Base-by-base conservation (phyloP, 2,797 vertebrate species). In the Vespertilio murinus region DNA sequence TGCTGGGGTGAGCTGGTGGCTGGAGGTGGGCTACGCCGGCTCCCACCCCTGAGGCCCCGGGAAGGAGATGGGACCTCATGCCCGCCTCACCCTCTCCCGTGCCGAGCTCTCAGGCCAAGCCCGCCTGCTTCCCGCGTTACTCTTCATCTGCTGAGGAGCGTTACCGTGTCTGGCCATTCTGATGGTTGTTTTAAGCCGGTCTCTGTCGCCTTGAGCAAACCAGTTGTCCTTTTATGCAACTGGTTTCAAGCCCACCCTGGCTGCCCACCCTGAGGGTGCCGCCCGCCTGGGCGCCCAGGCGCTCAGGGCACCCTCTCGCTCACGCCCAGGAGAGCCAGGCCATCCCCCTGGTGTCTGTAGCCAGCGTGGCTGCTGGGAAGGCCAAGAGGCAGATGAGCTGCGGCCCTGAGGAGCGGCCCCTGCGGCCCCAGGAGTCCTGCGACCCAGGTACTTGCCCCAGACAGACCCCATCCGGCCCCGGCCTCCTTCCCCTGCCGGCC, bases 241-340 rank as follows among this genome's bases (percentile, higher is more conserved):
- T 9, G 30, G 18, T n/a, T 14, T 47, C 11, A 10, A 8, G 40
- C 8, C 0, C 13, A 1, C 18, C 16, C 2, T 2, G 7, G 49
- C 10, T 18, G 2, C 38, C 49, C 16, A 3, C 35, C 1, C 38
- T 6, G 25, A 28, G 25, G 56, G 56, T 5, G 54, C 54, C 25
- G 5, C 56, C 14, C 64, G 23, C 1, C 0, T 8, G 12, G 35
- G 10, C 64, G 23, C 1, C 0, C 6, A 4, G 38, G 6, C 11
- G 6, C 45, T n/a, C 1, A 42, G 54, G 45, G n/a, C 10, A 23
- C 0, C 33, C 8, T 42, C 28, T 4, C 30, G 49, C 13, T 33
- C 65, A 0, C 49, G 3, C 1, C 47, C 93, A 98, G 99, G 99
- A 99, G 97, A 99, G 98, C 97, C 99, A 99, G 92, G 99, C 99